phyloP scores from a whole-genome alignment of 2,888 invertebrate species.

The Conistra vaccinii region DNA sequence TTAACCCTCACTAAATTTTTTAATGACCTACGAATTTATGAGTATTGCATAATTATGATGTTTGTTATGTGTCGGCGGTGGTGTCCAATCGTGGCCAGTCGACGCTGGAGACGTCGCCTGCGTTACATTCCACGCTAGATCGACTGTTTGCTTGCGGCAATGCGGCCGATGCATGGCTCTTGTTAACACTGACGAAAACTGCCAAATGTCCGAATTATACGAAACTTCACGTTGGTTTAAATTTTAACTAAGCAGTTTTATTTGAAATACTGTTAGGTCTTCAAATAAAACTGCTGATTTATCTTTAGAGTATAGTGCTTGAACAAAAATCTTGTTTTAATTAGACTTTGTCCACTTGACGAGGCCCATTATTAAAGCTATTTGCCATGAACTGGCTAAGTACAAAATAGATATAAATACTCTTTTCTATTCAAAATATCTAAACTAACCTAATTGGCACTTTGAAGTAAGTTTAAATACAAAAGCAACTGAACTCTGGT shows the following conservation, averaged over 20 bases:
- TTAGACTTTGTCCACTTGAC: neutral
- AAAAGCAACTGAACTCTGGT: conserved; percentile 13
- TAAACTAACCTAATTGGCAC: conserved; percentile 26
- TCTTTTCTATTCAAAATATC: conserved; percentile 11
- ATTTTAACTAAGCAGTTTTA: conserved; percentile 13
- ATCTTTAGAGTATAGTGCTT: conserved; percentile 1
- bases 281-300: conserved; percentile 22
- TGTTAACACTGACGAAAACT: conserved; percentile 32
- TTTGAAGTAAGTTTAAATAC: conserved; percentile 6
- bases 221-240: neutral
- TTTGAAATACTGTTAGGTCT: neutral
- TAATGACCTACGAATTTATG: conserved; percentile 47
- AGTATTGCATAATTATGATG: conserved; percentile 41
- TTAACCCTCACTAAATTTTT: conserved; percentile 9
- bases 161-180: conserved; percentile 63
- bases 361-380: conserved; percentile 10
- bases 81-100: conserved; percentile 55
- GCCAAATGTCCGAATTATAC: conserved; percentile 29
- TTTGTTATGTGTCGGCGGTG: conserved; percentile 42
- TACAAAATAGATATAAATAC: conserved; percentile 52
- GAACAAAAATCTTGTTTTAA: neutral
- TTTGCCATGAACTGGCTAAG: conserved; percentile 10
- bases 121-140: conserved; percentile 78
- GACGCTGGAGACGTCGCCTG: conserved; percentile 68
- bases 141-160: conserved; percentile 67